Evolutionary conservation across 2,113 vertebrate species (phyloP).

Genomic region (Cyprinus carpio): DNA sequence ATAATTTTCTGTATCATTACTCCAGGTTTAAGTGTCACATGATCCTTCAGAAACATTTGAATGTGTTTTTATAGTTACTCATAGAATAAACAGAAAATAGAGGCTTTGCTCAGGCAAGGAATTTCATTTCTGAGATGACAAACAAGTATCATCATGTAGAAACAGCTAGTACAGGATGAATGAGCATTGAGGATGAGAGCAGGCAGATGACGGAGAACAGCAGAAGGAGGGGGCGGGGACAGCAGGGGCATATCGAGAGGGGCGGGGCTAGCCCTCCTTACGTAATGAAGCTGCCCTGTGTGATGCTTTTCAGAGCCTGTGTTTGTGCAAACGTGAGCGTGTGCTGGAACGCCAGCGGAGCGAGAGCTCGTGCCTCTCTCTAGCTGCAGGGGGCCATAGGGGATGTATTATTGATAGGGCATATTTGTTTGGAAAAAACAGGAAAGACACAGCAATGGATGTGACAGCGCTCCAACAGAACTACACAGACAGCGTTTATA

Average conservation of each 20-base stretch:
- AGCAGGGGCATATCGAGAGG: not conserved
- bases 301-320: constrained; percentile 57
- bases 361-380: constrained; percentile 7
- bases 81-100: not conserved
- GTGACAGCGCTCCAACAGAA: constrained; percentile 70
- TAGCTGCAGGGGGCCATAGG: constrained; percentile 41
- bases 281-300: constrained; percentile 66
- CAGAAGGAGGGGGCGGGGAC: constrained; percentile 5
- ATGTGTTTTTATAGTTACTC: not conserved
- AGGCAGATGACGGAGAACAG: constrained; percentile 14
- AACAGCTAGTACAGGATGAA: constrained; percentile 26
- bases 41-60: not conserved
- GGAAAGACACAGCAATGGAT: constrained; percentile 69
- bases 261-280: constrained; percentile 69
- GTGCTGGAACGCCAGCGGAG: constrained; percentile 29
- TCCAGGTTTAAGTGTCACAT: not conserved
- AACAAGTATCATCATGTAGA: not conserved
- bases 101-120: not conserved
- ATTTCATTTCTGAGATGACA: not conserved
- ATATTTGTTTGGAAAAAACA: constrained; percentile 36
- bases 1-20: not conserved
- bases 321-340: constrained; percentile 47
- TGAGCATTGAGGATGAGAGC: too few relatives aligned
- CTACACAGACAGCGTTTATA: constrained; percentile 69
- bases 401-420: constrained; percentile 53